These are phyloP conservation scores for Eulacestoma nigropectus DNA, from an alignment of 2,113 vertebrate species.

Conservation along the genomic window DNA sequence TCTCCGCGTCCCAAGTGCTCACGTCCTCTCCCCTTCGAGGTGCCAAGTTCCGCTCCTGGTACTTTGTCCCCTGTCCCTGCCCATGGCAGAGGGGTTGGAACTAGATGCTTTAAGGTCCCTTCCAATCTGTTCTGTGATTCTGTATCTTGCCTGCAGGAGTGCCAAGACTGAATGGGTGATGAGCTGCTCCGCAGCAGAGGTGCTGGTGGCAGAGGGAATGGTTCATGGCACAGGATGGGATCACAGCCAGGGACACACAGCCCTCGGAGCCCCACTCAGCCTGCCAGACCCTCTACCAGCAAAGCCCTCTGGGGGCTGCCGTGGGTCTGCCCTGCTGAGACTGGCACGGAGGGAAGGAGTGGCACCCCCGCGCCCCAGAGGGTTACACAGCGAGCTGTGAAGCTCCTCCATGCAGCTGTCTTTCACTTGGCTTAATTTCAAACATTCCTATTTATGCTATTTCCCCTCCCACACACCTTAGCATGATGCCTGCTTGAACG, in stretches of 20 bases:
- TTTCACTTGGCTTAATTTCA: slow-evolving; percentile 44
- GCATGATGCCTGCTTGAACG: not conserved
- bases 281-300: rapidly evolving
- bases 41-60: rapidly evolving
- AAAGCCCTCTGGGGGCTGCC: not conserved
- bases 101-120: not conserved
- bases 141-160: not conserved
- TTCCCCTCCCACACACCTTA: slow-evolving; percentile 58
- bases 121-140: not conserved
- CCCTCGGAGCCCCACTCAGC: rapidly evolving
- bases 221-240: not conserved
- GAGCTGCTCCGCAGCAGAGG: not conserved
- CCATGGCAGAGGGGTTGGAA: not conserved
- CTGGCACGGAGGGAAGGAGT: not conserved
- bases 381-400: not conserved
- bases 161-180: rapidly evolving
- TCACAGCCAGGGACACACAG: rapidly evolving
- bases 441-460: slow-evolving; percentile 48
- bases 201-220: rapidly evolving
- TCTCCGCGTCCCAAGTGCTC: rapidly evolving
- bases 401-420: slow-evolving; percentile 25
- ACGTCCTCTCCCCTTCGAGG: not conserved
- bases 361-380: not conserved
- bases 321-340: not conserved
- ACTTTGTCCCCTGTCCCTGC: not conserved